Evolutionary conservation across 2,113 vertebrate species (phyloP).

Genomic region (Hyperoodon ampullatus): DNA sequence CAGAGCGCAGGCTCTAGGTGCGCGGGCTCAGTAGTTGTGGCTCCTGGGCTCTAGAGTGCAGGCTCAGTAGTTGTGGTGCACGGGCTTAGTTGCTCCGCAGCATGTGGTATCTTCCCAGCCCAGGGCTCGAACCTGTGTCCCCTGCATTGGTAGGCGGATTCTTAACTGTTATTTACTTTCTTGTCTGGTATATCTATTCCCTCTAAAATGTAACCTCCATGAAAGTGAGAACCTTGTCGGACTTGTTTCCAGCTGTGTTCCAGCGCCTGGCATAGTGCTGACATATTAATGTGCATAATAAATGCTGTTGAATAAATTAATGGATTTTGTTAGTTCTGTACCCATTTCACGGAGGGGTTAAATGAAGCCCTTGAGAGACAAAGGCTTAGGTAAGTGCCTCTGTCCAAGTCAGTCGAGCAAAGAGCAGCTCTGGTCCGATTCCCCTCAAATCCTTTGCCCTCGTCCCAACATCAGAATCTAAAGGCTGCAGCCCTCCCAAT

Average conservation of each 20-base stretch:
- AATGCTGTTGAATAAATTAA: not conserved
- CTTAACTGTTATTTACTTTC: not conserved
- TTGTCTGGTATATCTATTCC: not conserved
- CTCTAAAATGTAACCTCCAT: not conserved
- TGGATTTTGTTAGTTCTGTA: not conserved
- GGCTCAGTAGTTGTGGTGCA: no score
- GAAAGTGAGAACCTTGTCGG: no score
- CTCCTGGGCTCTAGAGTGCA: no score
- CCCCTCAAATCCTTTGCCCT: not conserved
- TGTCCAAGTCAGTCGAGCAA: not conserved
- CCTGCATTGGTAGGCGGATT: no score
- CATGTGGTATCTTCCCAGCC: no score
- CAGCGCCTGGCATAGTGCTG: not conserved
- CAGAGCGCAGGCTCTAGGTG: no score
- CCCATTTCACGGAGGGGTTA: not conserved
- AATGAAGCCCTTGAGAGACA: not conserved
- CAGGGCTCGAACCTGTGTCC: no score
- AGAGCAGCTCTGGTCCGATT: not conserved
- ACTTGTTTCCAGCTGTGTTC: not conserved
- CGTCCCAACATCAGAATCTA: accelerated
- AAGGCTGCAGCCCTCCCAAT: accelerated
- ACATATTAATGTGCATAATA: not conserved
- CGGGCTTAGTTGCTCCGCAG: no score
- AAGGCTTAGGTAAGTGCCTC: not conserved
- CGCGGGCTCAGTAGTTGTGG: no score